phyloP scores from a whole-genome alignment of 1,140 invertebrate species.

The Procambarus virginalis region DNA sequence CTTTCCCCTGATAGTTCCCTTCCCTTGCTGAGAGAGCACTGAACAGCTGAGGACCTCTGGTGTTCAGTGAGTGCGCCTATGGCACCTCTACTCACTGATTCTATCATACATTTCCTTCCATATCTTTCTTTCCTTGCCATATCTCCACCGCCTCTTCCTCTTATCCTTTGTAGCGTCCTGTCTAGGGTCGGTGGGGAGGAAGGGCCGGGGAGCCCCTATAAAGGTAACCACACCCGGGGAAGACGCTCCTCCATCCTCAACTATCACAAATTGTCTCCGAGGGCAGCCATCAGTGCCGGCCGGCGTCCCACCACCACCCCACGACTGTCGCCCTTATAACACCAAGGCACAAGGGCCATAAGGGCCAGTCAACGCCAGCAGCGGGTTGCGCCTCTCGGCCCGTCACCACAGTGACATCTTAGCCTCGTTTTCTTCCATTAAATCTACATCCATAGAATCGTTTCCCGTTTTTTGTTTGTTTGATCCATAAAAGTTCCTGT shows the following conservation, averaged over 20 bases:
- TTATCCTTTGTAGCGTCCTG: too few relatives aligned
- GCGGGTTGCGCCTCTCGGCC: conserved; percentile 13
- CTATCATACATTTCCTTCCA: too few relatives aligned
- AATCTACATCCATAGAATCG: neutral
- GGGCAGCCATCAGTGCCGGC: neutral
- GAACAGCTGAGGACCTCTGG: too few relatives aligned
- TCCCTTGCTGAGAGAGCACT: too few relatives aligned
- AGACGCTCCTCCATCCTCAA: neutral
- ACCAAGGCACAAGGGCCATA: neutral
- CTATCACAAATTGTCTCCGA: neutral
- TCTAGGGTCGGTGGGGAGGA: too few relatives aligned
- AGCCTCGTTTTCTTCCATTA: neutral
- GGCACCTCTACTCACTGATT: too few relatives aligned
- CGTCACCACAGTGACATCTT: conserved; percentile 46
- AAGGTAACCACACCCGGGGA: neutral
- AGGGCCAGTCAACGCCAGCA: neutral
- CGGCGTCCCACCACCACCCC: too few relatives aligned
- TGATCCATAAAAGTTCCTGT: neutral
- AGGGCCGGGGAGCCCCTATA: neutral
- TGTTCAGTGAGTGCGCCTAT: too few relatives aligned
- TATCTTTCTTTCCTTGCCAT: too few relatives aligned
- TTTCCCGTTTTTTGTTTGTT: neutral
- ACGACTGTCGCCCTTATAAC: conserved; percentile 12
- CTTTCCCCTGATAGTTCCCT: too few relatives aligned
- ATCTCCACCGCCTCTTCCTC: too few relatives aligned